Evolutionary conservation across 37 sponge, comb jelly and placozoan genomes (phyloP).

Genomic region (Bolinopsis microptera): DNA sequence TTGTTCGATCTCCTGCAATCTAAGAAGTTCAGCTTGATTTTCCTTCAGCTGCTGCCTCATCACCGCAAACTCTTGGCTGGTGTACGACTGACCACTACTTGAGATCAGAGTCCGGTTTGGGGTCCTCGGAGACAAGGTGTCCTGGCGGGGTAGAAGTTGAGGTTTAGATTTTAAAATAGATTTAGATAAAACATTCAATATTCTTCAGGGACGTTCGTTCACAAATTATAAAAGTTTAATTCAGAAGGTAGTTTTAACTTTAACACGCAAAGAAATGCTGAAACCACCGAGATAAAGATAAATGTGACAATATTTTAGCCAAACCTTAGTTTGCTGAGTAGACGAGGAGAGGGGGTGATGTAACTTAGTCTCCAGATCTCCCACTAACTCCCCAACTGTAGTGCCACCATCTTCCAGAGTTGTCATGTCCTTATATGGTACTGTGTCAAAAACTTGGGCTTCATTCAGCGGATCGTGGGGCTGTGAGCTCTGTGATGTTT

Average conservation of each 20-base stretch:
- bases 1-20: slow-evolving; percentile 21
- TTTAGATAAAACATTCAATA: too few species aligned
- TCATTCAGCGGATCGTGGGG: neutral
- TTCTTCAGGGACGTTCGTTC: too few species aligned
- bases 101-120: neutral
- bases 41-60: neutral
- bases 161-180: too few species aligned
- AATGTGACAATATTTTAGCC: too few species aligned
- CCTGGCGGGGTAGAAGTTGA: neutral
- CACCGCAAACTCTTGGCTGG: neutral
- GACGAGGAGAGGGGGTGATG: neutral
- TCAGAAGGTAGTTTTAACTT: neutral
- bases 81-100: neutral
- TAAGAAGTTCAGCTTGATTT: neutral
- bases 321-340: neutral
- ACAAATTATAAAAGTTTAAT: too few species aligned
- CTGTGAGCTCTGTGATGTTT: neutral
- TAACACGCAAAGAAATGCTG: neutral
- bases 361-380: neutral
- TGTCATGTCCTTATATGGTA: neutral
- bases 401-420: neutral
- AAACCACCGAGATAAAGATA: neutral
- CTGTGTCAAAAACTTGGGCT: neutral
- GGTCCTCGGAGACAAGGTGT: neutral
- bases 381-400: neutral